Percentiles rank a stretch among this genome's conserved stretches.
These are phyloP conservation scores for Silurus glanis DNA, from an alignment of 2,113 vertebrate species.

Conservation along the genomic window DNA sequence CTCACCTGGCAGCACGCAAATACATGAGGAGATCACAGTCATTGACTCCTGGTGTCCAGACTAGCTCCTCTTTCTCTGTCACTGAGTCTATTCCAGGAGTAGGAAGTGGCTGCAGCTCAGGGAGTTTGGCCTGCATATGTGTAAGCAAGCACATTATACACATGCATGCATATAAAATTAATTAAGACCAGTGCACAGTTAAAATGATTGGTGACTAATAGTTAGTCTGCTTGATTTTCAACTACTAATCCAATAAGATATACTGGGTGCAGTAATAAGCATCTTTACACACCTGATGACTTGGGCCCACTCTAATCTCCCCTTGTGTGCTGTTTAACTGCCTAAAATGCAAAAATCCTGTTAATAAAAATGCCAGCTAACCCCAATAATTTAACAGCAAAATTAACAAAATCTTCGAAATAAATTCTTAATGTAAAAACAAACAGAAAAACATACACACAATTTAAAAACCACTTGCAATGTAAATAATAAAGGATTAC, in stretches of 20 bases:
- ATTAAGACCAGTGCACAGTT: not conserved
- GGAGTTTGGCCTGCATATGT: conserved; percentile 86
- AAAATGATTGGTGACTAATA: not conserved
- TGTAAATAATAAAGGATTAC: not conserved
- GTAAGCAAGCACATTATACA: conserved; percentile 16
- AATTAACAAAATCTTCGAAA: not conserved
- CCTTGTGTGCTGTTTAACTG: conserved; percentile 98
- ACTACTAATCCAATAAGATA: not conserved
- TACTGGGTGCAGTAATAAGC: not conserved
- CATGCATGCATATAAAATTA: not conserved
- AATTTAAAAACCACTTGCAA: not conserved
- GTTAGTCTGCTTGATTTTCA: not conserved
- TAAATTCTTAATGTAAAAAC: not conserved
- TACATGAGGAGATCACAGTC: conserved; percentile 99
- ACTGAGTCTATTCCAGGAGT: conserved; percentile 77
- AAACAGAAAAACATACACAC: not conserved
- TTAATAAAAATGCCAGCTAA: not conserved
- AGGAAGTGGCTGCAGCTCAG: conserved; percentile 87
- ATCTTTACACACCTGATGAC: conserved; percentile 86
- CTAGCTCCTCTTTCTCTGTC: conserved; percentile 90
- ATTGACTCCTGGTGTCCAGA: conserved; percentile 96
- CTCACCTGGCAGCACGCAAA: conserved; percentile 92
- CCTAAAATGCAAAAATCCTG: conserved; percentile 70
- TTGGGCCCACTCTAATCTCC: conserved; percentile 95
- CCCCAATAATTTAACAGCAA: not conserved